These are phyloP conservation scores for Enteromius argenteus DNA, from an alignment of 2,797 vertebrate genomes.

Conservation along the genomic window DNA sequence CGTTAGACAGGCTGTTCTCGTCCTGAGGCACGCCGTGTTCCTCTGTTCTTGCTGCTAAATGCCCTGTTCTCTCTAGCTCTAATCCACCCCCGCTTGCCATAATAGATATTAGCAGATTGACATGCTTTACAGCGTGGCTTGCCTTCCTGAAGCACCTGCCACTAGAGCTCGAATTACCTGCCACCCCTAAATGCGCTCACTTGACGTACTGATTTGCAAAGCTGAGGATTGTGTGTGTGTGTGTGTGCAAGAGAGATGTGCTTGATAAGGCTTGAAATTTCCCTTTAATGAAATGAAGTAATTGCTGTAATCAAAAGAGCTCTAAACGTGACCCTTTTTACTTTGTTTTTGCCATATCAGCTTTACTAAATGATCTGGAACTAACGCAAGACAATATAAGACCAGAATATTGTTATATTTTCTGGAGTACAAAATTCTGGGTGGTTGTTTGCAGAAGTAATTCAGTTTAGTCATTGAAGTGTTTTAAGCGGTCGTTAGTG, in stretches of 20 bases:
- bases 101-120: constrained; percentile 58
- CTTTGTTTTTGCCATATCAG: constrained; percentile 14
- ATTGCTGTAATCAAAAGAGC: constrained; percentile 35
- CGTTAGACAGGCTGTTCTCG: constrained; percentile 60
- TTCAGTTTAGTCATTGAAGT: neutral
- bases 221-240: constrained; percentile 44
- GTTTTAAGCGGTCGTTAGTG: neutral
- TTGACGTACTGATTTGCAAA: constrained; percentile 58
- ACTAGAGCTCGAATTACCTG: constrained; percentile 73
- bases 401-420: neutral
- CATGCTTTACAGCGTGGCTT: constrained; percentile 58
- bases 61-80: constrained; percentile 71
- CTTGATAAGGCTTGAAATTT: constrained; percentile 44
- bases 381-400: neutral
- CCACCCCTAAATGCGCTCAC: constrained; percentile 52
- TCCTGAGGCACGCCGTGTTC: constrained; percentile 67
- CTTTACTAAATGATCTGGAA: constrained; percentile 22
- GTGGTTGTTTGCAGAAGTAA: neutral
- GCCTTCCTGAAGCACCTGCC: constrained; percentile 73
- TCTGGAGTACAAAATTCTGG: neutral
- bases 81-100: constrained; percentile 52
- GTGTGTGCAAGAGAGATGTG: constrained; percentile 42
- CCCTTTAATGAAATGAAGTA: constrained; percentile 48
- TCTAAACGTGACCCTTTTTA: neutral
- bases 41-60: constrained; percentile 62